Conservation (phyloP, 1,140 invertebrate species). For the Neodiprion pinetum region DNA sequence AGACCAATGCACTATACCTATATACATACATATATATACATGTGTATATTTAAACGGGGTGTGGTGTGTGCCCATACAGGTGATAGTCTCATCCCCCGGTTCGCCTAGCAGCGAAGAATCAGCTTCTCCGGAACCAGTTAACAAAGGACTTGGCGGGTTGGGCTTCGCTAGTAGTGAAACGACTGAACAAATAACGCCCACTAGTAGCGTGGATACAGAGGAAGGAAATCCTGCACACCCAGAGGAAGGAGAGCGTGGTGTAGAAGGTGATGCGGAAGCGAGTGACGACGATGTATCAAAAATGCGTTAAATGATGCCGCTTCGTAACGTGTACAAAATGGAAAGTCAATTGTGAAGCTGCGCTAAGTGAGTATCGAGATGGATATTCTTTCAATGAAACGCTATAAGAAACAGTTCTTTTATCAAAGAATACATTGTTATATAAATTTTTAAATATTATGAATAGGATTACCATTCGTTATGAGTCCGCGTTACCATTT, state of each 20-base stretch:
- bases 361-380: background rate
- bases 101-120: conserved; percentile 74
- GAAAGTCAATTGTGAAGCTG: conserved; percentile 1
- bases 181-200: conserved; percentile 65
- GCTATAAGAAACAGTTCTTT: background rate
- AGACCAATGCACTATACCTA: too few species aligned
- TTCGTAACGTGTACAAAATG: background rate
- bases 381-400: conserved; percentile 1
- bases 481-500: background rate
- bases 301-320: background rate
- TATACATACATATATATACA: background rate
- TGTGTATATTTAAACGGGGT: background rate
- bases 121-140: conserved; percentile 73
- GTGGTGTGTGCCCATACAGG: conserved; percentile 52
- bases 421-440: conserved; percentile 8
- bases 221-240: conserved; percentile 61
- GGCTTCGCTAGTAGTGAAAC: conserved; percentile 46
- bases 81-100: conserved; percentile 78
- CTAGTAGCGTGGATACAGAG: conserved; percentile 68
- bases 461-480: background rate
- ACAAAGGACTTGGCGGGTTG: conserved; percentile 61
- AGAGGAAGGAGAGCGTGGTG: conserved; percentile 64
- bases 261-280: conserved; percentile 67
- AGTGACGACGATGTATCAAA: conserved; percentile 61
- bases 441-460: conserved; percentile 8